phyloP scores from a whole-genome alignment of 1,140 invertebrate species.

The Drosophila chauvacae region DNA sequence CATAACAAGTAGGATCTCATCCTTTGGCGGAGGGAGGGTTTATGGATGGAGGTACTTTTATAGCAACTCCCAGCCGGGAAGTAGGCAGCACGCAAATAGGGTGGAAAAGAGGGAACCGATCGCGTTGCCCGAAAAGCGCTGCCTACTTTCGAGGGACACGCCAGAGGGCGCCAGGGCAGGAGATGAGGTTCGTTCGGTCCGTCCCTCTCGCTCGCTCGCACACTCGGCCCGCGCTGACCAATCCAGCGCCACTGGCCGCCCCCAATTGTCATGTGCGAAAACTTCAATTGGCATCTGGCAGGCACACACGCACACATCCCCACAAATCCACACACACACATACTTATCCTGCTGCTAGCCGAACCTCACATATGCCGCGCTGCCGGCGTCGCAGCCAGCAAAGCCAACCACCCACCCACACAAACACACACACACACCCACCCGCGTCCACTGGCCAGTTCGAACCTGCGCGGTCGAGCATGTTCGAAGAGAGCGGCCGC shows the following conservation, averaged over 20 bases:
- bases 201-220: background rate
- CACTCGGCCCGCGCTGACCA: constrained; percentile 57
- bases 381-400: constrained; percentile 23
- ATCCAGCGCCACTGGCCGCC: constrained; percentile 64
- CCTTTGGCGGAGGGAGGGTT: background rate
- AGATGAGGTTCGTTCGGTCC: background rate
- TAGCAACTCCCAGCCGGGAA: constrained; percentile 42
- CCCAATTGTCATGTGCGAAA: constrained; percentile 64
- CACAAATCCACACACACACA: constrained; percentile 11
- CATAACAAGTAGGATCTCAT: background rate
- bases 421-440: constrained; percentile 16
- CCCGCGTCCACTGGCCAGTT: constrained; percentile 52
- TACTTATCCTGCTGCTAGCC: constrained; percentile 7
- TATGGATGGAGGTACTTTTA: constrained; percentile 7
- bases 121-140: background rate
- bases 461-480: constrained; percentile 54
- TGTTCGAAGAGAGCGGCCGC: constrained; percentile 27
- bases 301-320: constrained; percentile 1
- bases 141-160: background rate
- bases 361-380: constrained; percentile 28
- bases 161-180: constrained; percentile 41
- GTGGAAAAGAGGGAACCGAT: background rate
- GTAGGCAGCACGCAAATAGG: constrained; percentile 27
- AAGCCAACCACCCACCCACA: background rate
- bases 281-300: constrained; percentile 68